Percentiles rank a stretch among this genome's conserved stretches.
Conservation (phyloP, 2,113 vertebrate genomes). For the Amphiprion ocellaris region DNA sequence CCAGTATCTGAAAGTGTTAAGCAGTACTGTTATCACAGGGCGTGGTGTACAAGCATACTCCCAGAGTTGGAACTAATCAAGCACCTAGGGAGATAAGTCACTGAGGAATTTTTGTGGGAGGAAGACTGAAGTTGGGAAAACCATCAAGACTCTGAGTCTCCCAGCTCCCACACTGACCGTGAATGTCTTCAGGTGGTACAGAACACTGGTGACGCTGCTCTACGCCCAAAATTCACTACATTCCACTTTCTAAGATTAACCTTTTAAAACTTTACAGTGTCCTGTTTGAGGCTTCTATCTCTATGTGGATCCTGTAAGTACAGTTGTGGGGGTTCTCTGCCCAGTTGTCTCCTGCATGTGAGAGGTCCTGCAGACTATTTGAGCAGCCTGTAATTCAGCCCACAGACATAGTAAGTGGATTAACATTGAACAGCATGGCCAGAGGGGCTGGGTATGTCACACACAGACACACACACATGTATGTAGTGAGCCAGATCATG, state of each 20-base stretch:
- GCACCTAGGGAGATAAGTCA: slow-evolving; percentile 25
- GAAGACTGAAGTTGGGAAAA: slow-evolving; percentile 13
- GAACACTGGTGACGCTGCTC: not conserved
- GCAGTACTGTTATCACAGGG: not conserved
- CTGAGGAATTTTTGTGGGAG: slow-evolving; percentile 65
- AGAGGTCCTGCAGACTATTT: slow-evolving; percentile 19
- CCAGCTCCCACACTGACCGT: slow-evolving; percentile 38
- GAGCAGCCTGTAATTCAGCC: slow-evolving; percentile 34
- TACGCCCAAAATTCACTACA: not conserved
- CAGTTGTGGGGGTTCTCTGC: not conserved
- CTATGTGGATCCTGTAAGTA: not conserved
- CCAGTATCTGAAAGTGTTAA: not conserved
- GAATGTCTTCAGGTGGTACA: slow-evolving; percentile 38
- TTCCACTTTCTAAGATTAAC: not conserved
- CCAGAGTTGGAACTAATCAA: slow-evolving; percentile 38
- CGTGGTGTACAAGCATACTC: not conserved
- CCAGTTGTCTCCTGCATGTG: not conserved
- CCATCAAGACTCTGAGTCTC: slow-evolving; percentile 29
- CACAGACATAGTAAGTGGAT: slow-evolving; percentile 58
- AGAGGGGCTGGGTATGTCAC: not conserved
- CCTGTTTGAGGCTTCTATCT: too few species aligned
- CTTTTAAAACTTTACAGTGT: not conserved
- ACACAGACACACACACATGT: not conserved
- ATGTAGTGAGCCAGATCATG: too few species aligned
- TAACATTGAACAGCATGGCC: slow-evolving; percentile 39